Base-by-base conservation (phyloP, 53 echinoderm and acorn worm species). In the Echinarachnius parma region DNA sequence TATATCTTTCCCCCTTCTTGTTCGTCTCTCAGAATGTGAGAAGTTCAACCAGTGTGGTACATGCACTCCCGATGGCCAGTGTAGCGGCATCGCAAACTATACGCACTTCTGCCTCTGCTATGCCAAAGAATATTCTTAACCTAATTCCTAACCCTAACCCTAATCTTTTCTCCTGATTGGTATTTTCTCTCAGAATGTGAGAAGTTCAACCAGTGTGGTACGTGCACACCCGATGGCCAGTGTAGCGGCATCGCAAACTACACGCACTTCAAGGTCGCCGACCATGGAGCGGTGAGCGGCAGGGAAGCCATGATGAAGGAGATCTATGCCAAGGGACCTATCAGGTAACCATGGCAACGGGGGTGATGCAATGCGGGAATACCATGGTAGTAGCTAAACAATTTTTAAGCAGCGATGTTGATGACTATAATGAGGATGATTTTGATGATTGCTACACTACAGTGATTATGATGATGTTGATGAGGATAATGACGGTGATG, bases 241-340 rank as follows among this genome's bases (percentile, higher is more conserved):
- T 82, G 82, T 21, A 47, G 34, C 25, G 25, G 45, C 10, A 56
- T 82, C 28, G 69, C 80, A 31, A 91, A 91, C 21, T 95, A 95
- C 77, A 95, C 90, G 9, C 26, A 45, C 5, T 87, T 83, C 78
- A 90, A 78, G 79, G 90, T 95, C 21, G 87, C 81, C 0, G 95
- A 95, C 53, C 87, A 75, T 54, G 95, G 90, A 3, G 50, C 47
- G 21, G 62, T 95, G 34, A 55, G 26, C 4, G 95, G 95, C 64
- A 64, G 90, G 11, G 87, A 91, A n/a, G 84, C 76, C 29, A 95
- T 95, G 95, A 95, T 91, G 95, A 78, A 81, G 15, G 95, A 95
- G 59, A 84, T 95, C 33, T 95, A 87, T 62, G 58, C 78, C 57
- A 95, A 87, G 77, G 95, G 95, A 52, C 95, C 95, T 52, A 95